Conservation (phyloP, 2,113 vertebrate species). For the Colius striatus region DNA sequence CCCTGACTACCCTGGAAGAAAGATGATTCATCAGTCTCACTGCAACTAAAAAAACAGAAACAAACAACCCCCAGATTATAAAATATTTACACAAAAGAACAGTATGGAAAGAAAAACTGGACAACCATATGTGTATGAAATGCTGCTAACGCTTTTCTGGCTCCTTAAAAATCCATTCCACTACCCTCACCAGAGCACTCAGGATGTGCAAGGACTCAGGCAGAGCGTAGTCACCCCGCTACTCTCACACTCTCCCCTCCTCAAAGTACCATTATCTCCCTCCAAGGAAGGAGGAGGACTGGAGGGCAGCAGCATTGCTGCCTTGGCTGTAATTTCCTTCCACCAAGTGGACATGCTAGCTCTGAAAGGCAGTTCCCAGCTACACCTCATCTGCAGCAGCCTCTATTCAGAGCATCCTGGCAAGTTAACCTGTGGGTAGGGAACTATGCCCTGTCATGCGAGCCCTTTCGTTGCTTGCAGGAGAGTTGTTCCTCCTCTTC, state of each 20-base stretch:
- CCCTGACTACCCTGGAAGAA: slow-evolving; percentile 56
- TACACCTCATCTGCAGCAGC: neutral
- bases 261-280: neutral
- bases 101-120: slow-evolving; percentile 47
- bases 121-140: slow-evolving; percentile 43
- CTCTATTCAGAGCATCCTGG: neutral
- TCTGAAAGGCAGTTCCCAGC: neutral
- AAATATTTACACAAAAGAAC: slow-evolving; percentile 70
- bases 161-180: slow-evolving; percentile 15
- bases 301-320: neutral
- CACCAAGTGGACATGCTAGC: neutral
- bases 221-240: neutral
- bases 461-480: neutral
- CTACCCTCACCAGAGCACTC: slow-evolving; percentile 33
- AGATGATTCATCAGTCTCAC: slow-evolving; percentile 40
- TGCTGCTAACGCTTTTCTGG: neutral
- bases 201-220: neutral
- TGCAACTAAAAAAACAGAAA: slow-evolving; percentile 58
- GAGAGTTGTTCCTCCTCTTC: slow-evolving; percentile 1
- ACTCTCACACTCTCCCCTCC: neutral
- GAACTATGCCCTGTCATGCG: neutral
- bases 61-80: slow-evolving; percentile 21
- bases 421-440: slow-evolving; percentile 35
- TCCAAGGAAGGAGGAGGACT: neutral
- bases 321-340: neutral